Evolutionary conservation across 2,888 invertebrate species (phyloP).

Genomic region (Chymomyza procnemis): DNA sequence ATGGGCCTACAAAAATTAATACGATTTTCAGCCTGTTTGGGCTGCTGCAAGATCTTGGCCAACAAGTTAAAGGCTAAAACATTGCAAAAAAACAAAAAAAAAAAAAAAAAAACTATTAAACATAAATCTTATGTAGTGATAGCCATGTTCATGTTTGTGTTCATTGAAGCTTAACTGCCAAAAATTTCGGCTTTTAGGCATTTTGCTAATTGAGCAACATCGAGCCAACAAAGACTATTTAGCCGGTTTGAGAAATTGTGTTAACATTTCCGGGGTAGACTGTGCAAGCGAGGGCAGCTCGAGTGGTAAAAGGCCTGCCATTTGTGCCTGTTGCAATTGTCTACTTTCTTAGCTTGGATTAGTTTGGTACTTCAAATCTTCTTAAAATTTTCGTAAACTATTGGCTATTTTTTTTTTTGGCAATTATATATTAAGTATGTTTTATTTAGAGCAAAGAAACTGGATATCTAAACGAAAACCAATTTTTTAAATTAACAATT

Average conservation of each 20-base stretch:
- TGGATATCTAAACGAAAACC: no score
- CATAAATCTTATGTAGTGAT: slow-evolving; percentile 38
- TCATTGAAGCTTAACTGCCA: slow-evolving; percentile 46
- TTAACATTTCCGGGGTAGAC: slow-evolving; percentile 63
- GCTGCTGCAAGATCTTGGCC: slow-evolving; percentile 12
- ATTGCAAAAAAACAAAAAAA: slow-evolving; percentile 34
- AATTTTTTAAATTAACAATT: no score
- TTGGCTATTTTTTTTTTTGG: no score
- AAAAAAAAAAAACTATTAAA: not conserved
- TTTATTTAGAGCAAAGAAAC: no score
- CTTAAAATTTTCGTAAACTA: no score
- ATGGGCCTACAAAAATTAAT: slow-evolving; percentile 9
- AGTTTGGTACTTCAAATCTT: no score
- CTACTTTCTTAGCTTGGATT: no score
- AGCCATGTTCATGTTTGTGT: slow-evolving; percentile 38
- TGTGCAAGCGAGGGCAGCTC: no score
- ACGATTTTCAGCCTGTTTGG: slow-evolving; percentile 47
- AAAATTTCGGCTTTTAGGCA: slow-evolving; percentile 49
- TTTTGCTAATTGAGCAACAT: slow-evolving; percentile 62
- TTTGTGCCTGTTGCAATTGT: no score
- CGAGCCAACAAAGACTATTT: slow-evolving; percentile 8
- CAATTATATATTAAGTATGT: no score
- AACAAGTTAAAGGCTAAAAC: slow-evolving; percentile 31
- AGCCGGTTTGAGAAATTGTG: slow-evolving; percentile 59
- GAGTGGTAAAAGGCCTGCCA: no score